Conservation (phyloP, 1,140 invertebrate species). For the Mamestra configurata region DNA sequence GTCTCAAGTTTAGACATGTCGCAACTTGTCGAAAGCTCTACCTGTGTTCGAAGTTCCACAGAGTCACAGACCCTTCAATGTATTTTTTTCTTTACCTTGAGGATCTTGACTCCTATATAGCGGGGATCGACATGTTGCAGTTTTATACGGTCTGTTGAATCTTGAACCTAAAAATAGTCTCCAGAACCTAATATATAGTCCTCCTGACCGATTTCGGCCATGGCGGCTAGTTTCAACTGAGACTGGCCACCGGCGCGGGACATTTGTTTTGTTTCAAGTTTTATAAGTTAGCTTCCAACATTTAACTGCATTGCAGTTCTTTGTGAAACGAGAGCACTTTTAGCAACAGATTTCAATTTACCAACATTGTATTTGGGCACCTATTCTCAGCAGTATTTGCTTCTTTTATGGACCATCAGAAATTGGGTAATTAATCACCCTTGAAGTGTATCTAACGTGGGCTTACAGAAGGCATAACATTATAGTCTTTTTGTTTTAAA, state of each 20-base stretch:
- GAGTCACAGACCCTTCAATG: conserved; percentile 1
- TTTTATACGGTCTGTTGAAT: background rate
- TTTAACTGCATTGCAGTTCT: background rate
- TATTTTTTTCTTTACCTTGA: too few relatives aligned
- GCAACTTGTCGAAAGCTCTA: background rate
- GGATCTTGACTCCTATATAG: background rate
- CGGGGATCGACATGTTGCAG: conserved; percentile 11
- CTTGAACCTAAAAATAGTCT: background rate
- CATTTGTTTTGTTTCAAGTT: too few relatives aligned
- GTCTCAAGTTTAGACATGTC: conserved; percentile 6
- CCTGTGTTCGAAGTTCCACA: background rate
- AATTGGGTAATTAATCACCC: background rate
- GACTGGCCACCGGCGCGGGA: too few relatives aligned
- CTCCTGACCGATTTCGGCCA: too few relatives aligned
- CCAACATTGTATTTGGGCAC: background rate
- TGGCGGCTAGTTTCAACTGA: too few relatives aligned
- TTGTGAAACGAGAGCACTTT: background rate
- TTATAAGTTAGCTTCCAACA: too few relatives aligned
- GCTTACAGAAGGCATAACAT: conserved; percentile 21
- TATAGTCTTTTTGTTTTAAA: conserved; percentile 34
- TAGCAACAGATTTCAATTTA: background rate
- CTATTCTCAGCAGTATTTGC: background rate
- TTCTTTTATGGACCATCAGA: background rate
- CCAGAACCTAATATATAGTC: too few relatives aligned
- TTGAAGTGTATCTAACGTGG: conserved; percentile 12